Evolutionary conservation across 2,113 vertebrate species (phyloP).

Genomic region (Myxocyprinus asiaticus): DNA sequence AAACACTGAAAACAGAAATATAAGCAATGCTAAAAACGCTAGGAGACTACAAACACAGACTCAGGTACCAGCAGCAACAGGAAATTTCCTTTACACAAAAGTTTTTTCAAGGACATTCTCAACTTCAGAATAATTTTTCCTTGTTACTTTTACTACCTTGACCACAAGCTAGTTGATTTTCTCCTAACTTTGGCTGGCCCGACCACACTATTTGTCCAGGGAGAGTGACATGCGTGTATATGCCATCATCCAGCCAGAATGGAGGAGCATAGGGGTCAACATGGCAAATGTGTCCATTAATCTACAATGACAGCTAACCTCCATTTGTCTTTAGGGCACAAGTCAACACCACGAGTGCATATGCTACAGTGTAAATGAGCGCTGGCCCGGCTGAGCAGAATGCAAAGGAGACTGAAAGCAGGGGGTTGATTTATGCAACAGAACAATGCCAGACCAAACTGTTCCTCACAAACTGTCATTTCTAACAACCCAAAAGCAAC

Average conservation of each 20-base stretch:
- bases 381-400: conserved; percentile 47
- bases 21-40: no score
- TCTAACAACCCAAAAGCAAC: conserved; percentile 26
- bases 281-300: conserved; percentile 69
- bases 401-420: conserved; percentile 38
- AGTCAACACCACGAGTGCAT: conserved; percentile 44
- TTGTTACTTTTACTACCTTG: neutral
- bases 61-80: no score
- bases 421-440: conserved; percentile 51
- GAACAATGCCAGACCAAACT: conserved; percentile 33
- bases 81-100: no score
- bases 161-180: conserved; percentile 1
- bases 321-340: conserved; percentile 51
- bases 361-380: conserved; percentile 45
- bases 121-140: neutral
- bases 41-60: no score
- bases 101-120: no score
- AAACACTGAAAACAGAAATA: no score
- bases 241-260: conserved; percentile 34
- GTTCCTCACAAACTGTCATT: conserved; percentile 17
- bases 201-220: conserved; percentile 33
- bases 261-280: conserved; percentile 64
- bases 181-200: conserved; percentile 25
- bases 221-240: conserved; percentile 38
- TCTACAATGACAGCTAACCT: conserved; percentile 69